Evolutionary conservation across 2,888 invertebrate species (phyloP).

Genomic region (Mechanitis mazaeus): DNA sequence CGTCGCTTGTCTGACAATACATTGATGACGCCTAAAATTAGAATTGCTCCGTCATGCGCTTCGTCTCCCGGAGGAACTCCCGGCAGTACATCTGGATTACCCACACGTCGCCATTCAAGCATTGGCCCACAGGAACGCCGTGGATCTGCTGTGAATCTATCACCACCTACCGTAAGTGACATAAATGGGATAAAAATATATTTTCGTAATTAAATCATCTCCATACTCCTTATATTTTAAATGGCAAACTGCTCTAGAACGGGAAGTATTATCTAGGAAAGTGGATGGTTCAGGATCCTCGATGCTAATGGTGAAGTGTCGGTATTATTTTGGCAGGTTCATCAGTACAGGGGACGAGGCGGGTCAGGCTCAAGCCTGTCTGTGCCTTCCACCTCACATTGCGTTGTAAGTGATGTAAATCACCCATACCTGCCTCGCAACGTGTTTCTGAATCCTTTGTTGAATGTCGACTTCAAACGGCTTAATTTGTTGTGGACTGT

Average conservation of each 20-base stretch:
- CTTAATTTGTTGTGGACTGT: conserved; percentile 63
- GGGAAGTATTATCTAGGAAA: conserved; percentile 7
- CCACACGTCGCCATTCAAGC: conserved; percentile 92
- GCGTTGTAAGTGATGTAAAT: conserved; percentile 79
- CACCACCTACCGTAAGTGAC: conserved; percentile 90
- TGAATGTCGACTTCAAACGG: conserved; percentile 60
- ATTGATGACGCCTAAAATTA: conserved; percentile 92
- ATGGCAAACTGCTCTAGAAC: conserved; percentile 5
- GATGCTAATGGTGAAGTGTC: conserved; percentile 48
- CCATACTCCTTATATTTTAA: conserved; percentile 7
- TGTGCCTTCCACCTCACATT: conserved; percentile 85
- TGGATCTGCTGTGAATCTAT: conserved; percentile 88
- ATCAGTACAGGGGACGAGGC: conserved; percentile 81
- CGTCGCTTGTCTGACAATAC: conserved; percentile 94
- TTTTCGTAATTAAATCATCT: conserved; percentile 8
- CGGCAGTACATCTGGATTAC: conserved; percentile 85
- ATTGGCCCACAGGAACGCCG: conserved; percentile 93
- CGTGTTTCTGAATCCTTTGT: conserved; percentile 53
- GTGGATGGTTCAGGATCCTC: conserved; percentile 21
- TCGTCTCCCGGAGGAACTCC: conserved; percentile 86
- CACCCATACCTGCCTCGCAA: conserved; percentile 53
- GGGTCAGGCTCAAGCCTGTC: conserved; percentile 89
- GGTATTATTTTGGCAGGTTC: conserved; percentile 74
- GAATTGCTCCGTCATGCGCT: conserved; percentile 91
- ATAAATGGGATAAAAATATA: conserved; percentile 7